These are phyloP conservation scores for Luperina nickerlii DNA, from an alignment of 2,888 invertebrate genomes.

Conservation along the genomic window DNA sequence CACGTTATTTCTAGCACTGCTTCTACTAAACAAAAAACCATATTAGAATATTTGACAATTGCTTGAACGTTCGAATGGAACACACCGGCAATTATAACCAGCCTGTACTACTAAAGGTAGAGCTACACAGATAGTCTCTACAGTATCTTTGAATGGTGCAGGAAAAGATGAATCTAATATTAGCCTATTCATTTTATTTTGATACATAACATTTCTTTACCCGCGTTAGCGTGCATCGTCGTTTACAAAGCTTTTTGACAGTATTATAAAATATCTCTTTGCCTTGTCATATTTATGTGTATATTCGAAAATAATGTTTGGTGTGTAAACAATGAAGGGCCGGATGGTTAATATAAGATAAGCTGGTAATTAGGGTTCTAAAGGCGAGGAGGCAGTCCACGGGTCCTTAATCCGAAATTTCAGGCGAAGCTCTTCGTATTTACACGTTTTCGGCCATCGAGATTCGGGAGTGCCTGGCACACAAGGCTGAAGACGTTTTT, in stretches of 20 bases:
- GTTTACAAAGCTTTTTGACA: slow-evolving; percentile 19
- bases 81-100: too few relatives aligned
- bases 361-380: slow-evolving; percentile 58
- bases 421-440: slow-evolving; percentile 34
- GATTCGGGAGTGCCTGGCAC: slow-evolving; percentile 3
- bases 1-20: too few relatives aligned
- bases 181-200: neutral
- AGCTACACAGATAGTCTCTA: too few relatives aligned
- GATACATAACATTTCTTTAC: slow-evolving; percentile 13
- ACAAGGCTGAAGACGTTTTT: slow-evolving; percentile 26
- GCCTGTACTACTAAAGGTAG: too few relatives aligned
- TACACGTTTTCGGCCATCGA: slow-evolving; percentile 29
- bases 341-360: slow-evolving; percentile 42
- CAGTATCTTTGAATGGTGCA: neutral
- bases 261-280: slow-evolving; percentile 44
- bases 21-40: too few relatives aligned
- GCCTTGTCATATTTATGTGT: slow-evolving; percentile 33
- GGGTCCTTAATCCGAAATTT: slow-evolving; percentile 49
- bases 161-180: neutral
- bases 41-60: too few relatives aligned
- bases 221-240: slow-evolving; percentile 1
- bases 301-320: slow-evolving; percentile 53
- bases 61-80: too few relatives aligned
- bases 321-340: slow-evolving; percentile 46
- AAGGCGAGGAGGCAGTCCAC: slow-evolving; percentile 33